Evolutionary conservation across 2,113 vertebrate genomes (phyloP).

Genomic region (Rhinogobius similis): DNA sequence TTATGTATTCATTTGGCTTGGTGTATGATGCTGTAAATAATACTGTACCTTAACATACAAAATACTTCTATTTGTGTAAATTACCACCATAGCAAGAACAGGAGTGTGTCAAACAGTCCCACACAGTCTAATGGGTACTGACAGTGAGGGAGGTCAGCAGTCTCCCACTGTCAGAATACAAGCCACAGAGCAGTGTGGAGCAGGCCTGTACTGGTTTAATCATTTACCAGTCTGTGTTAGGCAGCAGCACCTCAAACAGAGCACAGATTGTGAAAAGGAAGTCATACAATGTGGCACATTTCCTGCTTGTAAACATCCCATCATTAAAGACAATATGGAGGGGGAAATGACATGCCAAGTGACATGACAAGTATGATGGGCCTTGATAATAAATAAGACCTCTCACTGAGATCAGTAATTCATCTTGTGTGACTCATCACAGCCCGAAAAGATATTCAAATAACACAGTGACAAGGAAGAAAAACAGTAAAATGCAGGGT

Average conservation of each 20-base stretch:
- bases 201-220: conserved; percentile 29
- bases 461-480: conserved; percentile 13
- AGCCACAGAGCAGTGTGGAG: not conserved
- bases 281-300: conserved; percentile 16
- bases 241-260: conserved; percentile 16
- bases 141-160: conserved; percentile 27
- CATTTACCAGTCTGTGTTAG: conserved; percentile 28
- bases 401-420: not conserved
- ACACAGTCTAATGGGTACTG: not conserved
- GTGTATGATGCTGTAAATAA: too few relatives aligned
- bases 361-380: not conserved
- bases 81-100: not conserved
- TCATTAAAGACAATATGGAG: not conserved
- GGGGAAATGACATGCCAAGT: not conserved
- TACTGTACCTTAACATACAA: too few relatives aligned
- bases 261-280: conserved; percentile 9
- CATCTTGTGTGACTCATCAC: conserved; percentile 22
- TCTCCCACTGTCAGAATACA: conserved; percentile 17
- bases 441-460: not conserved
- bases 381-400: conserved; percentile 1
- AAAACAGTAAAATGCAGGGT: not conserved
- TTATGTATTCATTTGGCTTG: too few relatives aligned
- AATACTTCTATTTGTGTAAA: not conserved
- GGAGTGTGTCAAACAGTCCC: not conserved
- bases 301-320: not conserved